phyloP scores from a whole-genome alignment of 2,113 vertebrate genomes.

The Ammodytes marinus region DNA sequence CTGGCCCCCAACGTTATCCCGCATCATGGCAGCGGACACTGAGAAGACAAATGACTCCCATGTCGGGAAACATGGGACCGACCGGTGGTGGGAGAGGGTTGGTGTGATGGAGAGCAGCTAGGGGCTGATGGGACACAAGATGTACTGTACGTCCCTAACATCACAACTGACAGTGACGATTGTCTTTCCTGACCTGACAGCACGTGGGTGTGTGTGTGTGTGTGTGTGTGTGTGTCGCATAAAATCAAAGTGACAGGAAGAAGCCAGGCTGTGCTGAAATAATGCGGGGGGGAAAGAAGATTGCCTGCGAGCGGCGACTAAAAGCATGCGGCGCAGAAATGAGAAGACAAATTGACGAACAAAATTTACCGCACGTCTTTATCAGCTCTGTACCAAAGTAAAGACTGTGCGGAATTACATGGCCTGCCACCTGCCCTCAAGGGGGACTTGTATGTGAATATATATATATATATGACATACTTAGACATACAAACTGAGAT shows the following conservation, averaged over 20 bases:
- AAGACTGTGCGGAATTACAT: constrained; percentile 42
- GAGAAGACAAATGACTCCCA: constrained; percentile 78
- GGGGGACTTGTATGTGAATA: constrained; percentile 1
- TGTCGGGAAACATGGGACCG: constrained; percentile 63
- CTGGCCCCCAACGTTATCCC: constrained; percentile 76
- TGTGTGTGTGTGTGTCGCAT: constrained; percentile 3
- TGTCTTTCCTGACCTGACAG: constrained; percentile 40
- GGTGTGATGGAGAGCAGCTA: constrained; percentile 23
- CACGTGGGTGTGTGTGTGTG: no score
- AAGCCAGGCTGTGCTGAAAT: constrained; percentile 39
- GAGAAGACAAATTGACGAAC: constrained; percentile 58
- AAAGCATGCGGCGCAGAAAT: constrained; percentile 57
- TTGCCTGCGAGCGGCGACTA: constrained; percentile 30
- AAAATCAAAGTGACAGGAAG: constrained; percentile 56
- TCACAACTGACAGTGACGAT: constrained; percentile 51
- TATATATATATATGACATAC: not conserved
- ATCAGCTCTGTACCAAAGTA: constrained; percentile 30
- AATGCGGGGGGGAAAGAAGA: constrained; percentile 40
- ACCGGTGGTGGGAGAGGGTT: constrained; percentile 9
- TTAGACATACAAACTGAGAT: constrained; percentile 22
- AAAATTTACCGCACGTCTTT: constrained; percentile 41
- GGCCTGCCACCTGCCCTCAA: constrained; percentile 29
- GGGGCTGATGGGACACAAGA: constrained; percentile 52
- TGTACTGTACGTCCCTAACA: constrained; percentile 48
- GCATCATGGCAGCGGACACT: constrained; percentile 74